Base-by-base conservation (phyloP, 2,113 vertebrate species). In the Periophthalmodon schlosseri region DNA sequence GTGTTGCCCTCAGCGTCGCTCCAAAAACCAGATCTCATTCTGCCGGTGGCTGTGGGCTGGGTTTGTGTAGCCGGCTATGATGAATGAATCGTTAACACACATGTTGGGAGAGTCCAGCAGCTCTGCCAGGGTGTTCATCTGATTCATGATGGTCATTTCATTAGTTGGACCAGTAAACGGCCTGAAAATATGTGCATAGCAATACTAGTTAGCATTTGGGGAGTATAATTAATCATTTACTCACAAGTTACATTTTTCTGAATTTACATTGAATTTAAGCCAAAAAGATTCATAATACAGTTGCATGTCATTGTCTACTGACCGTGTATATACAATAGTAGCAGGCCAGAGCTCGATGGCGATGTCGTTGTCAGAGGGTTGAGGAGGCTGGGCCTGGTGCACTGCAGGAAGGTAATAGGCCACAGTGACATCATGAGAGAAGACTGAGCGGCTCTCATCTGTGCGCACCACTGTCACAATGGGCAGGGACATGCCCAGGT, bases 21-120 rank as follows among this genome's bases (percentile, higher is more conserved):
- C 94, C 0, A 96, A 86, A 85, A 97, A 96, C 96, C 96, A 97
- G 74, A 97, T 95, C 89, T 97, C 96, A 2, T 96, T 97, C 67
- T 92, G 92, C 3, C 94, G 93, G 64, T 94, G 84, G 84, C 87
- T 89, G 21, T 94, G 94, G 0, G 96, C 95, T 0, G 96, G 96
- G 78, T 96, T 97, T n/a, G 94, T 96, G 84, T 96, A 97, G 64
- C 95, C 94, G 0, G 96, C 96, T 21, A 97, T 91, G 16, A 97
- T 95, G 90, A 96, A 96, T 0, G 94, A 94, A 76, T 96, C 89
- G 20, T 78, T 93, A 76, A 93, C 47, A 4, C 85, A 94, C 18
- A 90, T 1, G 18, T 77, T 91, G 0, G 94, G 93, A 4, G 86
- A 87, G 70, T 95, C 95, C n/a, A 97, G 91, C 11, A 94, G 57